Base-by-base conservation (phyloP, 2,888 invertebrate genomes). In the Mythimna pallens region DNA sequence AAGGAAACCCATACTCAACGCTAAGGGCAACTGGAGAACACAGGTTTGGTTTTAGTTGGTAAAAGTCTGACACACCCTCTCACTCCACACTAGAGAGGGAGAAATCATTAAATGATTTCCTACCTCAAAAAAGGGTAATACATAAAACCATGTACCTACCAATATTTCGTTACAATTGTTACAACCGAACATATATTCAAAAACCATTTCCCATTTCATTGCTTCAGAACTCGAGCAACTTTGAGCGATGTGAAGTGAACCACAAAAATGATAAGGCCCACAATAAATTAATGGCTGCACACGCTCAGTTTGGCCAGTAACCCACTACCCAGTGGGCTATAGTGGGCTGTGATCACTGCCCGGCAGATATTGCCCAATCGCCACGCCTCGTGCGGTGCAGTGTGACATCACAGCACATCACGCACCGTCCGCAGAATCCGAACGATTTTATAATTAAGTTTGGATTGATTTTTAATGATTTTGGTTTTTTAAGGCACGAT, bases 231-330 rank as follows among this genome's bases (percentile, higher is more conserved):
- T 20, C 54, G 30, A 36, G 57, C 22, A 65, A 71, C 78, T 78
- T 82, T 82, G 86, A 85, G 65, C 74, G 72, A 73, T 58, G 74
- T 71, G 76, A 66, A 82, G 70, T 69, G 67, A 78, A 65, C 78
- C 62, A 82, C 85, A 77, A 84, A 82, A 82, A 77, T 78, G 73
- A 69, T 77, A 82, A 68, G 68, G 68, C 78, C 66, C 73, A 78
- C 74, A 83, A 85, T 85, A 83, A 83, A 85, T 83, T 47, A 4
- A 47, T 47, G 65, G 97, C 97, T 89, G 94, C 94, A 80, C 94
- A 80, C 96, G 89, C 76, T 85, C 86, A 86, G 85, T 88, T 89
- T 90, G 90, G 87, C 79, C 83, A 88, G 77, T 86, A 85, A 80
- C 84, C 84, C 82, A 82, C 65, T 85, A 80, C 84, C 84, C 82